phyloP scores from a whole-genome alignment of 2,113 vertebrate genomes.

The Calidris pugnax region DNA sequence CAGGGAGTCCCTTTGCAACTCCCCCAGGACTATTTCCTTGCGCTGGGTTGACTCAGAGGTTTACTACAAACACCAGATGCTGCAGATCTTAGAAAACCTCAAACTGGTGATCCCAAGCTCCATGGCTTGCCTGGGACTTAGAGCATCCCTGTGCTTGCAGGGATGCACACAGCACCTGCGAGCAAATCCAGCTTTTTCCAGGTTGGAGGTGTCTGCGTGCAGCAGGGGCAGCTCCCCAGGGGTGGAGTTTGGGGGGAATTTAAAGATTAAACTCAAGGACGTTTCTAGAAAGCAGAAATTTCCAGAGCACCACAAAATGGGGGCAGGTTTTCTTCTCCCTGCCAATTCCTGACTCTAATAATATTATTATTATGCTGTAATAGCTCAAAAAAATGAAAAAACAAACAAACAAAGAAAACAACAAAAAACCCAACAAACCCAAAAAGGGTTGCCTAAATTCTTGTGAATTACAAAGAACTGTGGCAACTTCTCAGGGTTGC shows the following conservation, averaged over 20 bases:
- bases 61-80: not conserved
- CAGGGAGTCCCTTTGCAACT: not conserved
- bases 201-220: rapidly evolving
- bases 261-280: not conserved
- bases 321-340: not conserved
- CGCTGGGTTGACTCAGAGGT: not conserved
- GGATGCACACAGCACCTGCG: rapidly evolving
- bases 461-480: not conserved
- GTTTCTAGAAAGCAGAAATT: not conserved
- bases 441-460: not conserved
- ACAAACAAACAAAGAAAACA: too few relatives aligned
- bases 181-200: not conserved
- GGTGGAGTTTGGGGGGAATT: not conserved
- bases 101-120: not conserved
- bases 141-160: rapidly evolving
- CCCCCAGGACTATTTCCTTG: not conserved
- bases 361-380: not conserved
- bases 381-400: not conserved
- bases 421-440: not conserved
- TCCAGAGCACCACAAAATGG: not conserved
- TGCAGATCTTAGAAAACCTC: not conserved
- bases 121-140: rapidly evolving
- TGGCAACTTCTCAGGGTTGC: not conserved
- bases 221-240: not conserved
- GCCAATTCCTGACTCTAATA: not conserved